phyloP scores from a whole-genome alignment of 2,888 invertebrate genomes.

The Limnephilus rhombicus region DNA sequence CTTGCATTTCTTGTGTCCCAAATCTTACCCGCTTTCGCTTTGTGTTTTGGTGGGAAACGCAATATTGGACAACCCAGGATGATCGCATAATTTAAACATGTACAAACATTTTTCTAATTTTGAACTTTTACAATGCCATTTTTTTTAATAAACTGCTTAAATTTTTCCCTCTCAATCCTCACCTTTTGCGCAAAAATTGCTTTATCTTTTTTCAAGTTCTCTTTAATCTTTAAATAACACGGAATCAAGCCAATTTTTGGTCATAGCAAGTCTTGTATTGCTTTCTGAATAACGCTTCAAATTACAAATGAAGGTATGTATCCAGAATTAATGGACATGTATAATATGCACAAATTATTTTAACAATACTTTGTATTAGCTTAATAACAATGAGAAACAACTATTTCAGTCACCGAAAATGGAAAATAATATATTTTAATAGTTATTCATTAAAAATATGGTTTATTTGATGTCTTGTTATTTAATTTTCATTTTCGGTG shows the following conservation, averaged over 20 bases:
- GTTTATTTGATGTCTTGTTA: no score
- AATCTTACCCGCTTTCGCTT: conserved; percentile 23
- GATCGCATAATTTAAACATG: not conserved
- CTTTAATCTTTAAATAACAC: conserved; percentile 14
- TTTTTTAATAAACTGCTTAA: not conserved
- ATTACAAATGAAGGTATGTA: no score
- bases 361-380: no score
- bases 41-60: not conserved
- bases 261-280: conserved; percentile 49
- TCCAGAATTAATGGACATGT: no score
- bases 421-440: no score
- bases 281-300: conserved; percentile 29
- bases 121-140: not conserved
- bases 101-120: not conserved
- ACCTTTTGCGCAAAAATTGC: not conserved
- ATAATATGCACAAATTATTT: no score
- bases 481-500: no score
- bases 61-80: not conserved
- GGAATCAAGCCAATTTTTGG: conserved; percentile 49
- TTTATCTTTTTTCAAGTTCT: not conserved
- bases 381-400: no score
- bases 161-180: not conserved
- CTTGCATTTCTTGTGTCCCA: conserved; percentile 45
- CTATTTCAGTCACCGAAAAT: no score
- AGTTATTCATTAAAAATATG: no score